A percentile compares a stretch with the other conserved stretches of the same genome.
Conservation (phyloP, 2,113 vertebrate species). For the Pteruthius melanotis region DNA sequence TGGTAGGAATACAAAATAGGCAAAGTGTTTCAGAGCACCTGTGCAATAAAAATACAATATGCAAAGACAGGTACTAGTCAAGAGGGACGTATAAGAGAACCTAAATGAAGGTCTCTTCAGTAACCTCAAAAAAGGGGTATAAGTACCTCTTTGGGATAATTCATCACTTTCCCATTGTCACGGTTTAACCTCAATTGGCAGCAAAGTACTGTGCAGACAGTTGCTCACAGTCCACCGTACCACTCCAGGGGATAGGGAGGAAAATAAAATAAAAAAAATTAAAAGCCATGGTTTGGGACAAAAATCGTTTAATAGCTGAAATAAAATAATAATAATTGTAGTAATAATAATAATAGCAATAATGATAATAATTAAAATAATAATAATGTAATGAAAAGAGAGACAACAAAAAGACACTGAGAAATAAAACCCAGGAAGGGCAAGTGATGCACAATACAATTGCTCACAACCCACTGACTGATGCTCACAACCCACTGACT, state of each 20-base stretch:
- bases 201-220: background rate
- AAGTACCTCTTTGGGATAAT: background rate
- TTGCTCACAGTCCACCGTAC: background rate
- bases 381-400: background rate
- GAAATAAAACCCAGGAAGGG: background rate
- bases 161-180: background rate
- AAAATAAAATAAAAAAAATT: background rate
- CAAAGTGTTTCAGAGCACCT: background rate
- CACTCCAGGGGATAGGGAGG: background rate
- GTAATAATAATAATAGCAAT: no score
- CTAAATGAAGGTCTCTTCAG: background rate
- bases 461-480: no score
- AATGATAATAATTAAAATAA: no score
- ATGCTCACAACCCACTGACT: no score
- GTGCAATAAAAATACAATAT: background rate
- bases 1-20: background rate
- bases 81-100: background rate
- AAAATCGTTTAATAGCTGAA: background rate
- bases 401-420: background rate
- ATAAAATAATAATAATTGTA: background rate
- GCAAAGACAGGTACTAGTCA: background rate
- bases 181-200: background rate
- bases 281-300: background rate
- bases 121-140: background rate
- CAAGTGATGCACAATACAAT: background rate